Evolutionary conservation across 2,888 invertebrate genomes (phyloP).

Genomic region (Galerucella pusilla): DNA sequence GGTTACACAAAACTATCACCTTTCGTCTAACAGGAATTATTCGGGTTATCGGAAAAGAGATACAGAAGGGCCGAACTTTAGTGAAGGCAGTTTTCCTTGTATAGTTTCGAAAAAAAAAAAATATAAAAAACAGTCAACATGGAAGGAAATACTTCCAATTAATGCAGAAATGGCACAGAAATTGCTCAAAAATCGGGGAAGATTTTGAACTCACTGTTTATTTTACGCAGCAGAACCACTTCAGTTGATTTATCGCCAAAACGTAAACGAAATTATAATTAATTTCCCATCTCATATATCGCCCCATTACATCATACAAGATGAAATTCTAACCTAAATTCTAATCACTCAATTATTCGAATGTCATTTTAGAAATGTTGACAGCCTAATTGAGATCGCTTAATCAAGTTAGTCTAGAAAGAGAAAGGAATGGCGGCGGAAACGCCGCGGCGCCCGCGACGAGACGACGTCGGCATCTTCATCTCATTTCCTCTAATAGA

Average conservation of each 20-base stretch:
- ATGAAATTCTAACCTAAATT: constrained; percentile 31
- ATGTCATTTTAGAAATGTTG: constrained; percentile 32
- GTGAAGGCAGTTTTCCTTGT: too few relatives aligned
- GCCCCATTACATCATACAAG: constrained; percentile 1
- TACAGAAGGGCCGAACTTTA: too few relatives aligned
- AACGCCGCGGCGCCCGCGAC: constrained; percentile 4
- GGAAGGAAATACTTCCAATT: too few relatives aligned
- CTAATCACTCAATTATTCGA: constrained; percentile 30
- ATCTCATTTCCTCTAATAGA: constrained; percentile 7
- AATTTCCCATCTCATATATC: background rate
- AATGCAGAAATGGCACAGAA: too few relatives aligned
- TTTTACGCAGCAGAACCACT: background rate
- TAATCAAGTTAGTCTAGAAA: constrained; percentile 27
- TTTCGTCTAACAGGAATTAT: too few relatives aligned
- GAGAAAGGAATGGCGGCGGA: constrained; percentile 14
- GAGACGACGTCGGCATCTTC: constrained; percentile 13
- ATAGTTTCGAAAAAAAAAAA: too few relatives aligned
- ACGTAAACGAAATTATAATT: background rate
- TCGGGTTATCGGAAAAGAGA: too few relatives aligned
- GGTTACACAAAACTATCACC: too few relatives aligned
- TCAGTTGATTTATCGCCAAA: background rate
- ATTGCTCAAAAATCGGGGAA: too few relatives aligned
- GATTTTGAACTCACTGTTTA: too few relatives aligned
- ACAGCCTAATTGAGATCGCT: constrained; percentile 33
- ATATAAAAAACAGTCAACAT: too few relatives aligned